Evolutionary conservation across 2,888 invertebrate species (phyloP).

Genomic region (Idaea dimidiata): DNA sequence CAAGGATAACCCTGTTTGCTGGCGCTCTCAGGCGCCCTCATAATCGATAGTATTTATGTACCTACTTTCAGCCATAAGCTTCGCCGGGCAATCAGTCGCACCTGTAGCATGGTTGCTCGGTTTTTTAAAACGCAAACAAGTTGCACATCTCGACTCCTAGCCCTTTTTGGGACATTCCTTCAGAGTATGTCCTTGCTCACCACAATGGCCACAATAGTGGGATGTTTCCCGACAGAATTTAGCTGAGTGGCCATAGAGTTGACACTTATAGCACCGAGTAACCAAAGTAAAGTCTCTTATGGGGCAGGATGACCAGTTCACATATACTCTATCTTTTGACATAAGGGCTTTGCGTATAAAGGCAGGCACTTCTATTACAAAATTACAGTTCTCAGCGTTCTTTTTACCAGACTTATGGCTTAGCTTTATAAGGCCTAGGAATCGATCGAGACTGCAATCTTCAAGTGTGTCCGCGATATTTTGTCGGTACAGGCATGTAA

Average conservation of each 20-base stretch:
- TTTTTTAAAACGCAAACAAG: not conserved
- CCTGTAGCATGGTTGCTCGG: not conserved
- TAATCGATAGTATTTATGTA: not conserved
- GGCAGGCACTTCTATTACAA: not conserved
- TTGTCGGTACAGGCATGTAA: constrained; percentile 5
- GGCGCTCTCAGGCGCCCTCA: constrained; percentile 3
- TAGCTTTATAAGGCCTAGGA: not conserved
- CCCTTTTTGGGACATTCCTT: not conserved
- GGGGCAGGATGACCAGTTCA: constrained; percentile 8
- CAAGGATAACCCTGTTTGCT: too few relatives aligned
- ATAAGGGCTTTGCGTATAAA: not conserved
- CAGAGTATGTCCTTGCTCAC: not conserved
- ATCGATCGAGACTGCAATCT: not conserved
- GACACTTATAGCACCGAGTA: constrained; percentile 9
- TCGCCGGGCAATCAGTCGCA: not conserved
- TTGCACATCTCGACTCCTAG: not conserved
- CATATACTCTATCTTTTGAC: not conserved
- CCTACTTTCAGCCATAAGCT: not conserved
- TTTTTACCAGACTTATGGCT: constrained; percentile 3
- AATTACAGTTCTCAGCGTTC: not conserved
- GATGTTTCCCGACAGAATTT: not conserved
- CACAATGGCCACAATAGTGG: constrained; percentile 1
- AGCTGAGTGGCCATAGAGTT: constrained; percentile 4
- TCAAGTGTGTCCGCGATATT: constrained; percentile 4
- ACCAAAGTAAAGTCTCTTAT: constrained; percentile 9